These are phyloP conservation scores for Apis cerana DNA, from an alignment of 1,140 invertebrate genomes.

Conservation along the genomic window DNA sequence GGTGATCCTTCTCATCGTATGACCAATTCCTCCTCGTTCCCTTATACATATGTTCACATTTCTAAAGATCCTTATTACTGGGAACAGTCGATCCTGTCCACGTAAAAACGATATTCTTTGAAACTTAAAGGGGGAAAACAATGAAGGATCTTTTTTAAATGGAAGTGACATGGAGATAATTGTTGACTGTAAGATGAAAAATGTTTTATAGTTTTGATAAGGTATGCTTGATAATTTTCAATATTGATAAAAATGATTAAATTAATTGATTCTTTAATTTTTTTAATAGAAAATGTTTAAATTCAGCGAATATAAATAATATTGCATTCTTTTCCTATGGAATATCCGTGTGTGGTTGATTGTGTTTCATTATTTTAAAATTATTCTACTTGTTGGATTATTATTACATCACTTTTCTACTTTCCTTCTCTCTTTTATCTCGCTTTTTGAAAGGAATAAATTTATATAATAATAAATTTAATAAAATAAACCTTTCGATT, in stretches of 20 bases:
- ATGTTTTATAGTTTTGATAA: too few species aligned
- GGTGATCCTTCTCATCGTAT: conserved; percentile 28
- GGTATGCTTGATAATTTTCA: too few species aligned
- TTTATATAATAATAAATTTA: too few species aligned
- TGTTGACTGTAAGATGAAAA: too few species aligned
- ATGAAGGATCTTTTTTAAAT: neutral
- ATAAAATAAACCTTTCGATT: too few species aligned
- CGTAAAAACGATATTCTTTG: neutral
- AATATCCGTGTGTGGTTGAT: neutral
- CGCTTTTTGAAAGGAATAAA: too few species aligned
- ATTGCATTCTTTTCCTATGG: neutral
- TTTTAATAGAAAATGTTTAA: neutral
- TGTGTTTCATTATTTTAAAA: neutral
- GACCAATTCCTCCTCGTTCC: neutral
- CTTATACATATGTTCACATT: conserved; percentile 30
- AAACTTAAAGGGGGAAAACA: neutral
- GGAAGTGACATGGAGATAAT: neutral
- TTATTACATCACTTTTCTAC: too few species aligned
- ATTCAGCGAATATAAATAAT: neutral
- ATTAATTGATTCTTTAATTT: neutral
- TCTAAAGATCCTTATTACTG: conserved; percentile 31
- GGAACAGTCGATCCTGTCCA: neutral
- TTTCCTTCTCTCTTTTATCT: neutral
- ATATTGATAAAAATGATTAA: neutral
- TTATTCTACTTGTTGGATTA: neutral